Percentiles rank a stretch among this genome's conserved stretches.
These are phyloP conservation scores for Akabosia matsudoensis DNA, from an alignment of 1,140 invertebrate genomes.

Conservation along the genomic window DNA sequence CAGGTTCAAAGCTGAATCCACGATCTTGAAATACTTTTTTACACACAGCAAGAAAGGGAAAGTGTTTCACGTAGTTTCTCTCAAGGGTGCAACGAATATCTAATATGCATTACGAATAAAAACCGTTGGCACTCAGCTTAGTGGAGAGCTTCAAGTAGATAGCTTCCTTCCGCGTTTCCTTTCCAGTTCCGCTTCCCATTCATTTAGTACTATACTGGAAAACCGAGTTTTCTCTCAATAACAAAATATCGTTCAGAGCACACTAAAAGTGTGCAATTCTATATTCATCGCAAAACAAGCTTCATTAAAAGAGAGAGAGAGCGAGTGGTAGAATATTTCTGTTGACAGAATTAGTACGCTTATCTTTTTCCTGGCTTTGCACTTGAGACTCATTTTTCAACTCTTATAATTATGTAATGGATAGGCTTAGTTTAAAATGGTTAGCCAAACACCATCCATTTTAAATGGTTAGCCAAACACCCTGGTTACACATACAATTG, in stretches of 20 bases:
- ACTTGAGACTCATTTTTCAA: slow-evolving; percentile 41
- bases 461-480: no score
- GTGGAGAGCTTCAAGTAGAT: neutral
- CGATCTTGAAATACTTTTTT: no score
- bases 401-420: neutral
- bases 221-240: no score
- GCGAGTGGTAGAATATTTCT: no score
- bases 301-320: no score
- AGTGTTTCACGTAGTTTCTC: neutral
- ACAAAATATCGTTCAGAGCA: no score
- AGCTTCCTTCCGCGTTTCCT: neutral
- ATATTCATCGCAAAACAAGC: no score
- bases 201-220: neutral
- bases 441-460: neutral
- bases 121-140: neutral
- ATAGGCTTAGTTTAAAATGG: neutral
- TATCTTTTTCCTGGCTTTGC: slow-evolving; percentile 25
- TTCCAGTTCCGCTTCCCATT: neutral
- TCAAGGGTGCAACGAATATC: slow-evolving; percentile 17
- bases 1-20: no score
- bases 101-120: slow-evolving; percentile 20
- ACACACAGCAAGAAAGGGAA: neutral
- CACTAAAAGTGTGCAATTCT: no score
- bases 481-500: no score
- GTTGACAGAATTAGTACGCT: slow-evolving; percentile 42